phyloP scores from a whole-genome alignment of 2,797 vertebrate genomes.

The Cirrhinus mrigala region DNA sequence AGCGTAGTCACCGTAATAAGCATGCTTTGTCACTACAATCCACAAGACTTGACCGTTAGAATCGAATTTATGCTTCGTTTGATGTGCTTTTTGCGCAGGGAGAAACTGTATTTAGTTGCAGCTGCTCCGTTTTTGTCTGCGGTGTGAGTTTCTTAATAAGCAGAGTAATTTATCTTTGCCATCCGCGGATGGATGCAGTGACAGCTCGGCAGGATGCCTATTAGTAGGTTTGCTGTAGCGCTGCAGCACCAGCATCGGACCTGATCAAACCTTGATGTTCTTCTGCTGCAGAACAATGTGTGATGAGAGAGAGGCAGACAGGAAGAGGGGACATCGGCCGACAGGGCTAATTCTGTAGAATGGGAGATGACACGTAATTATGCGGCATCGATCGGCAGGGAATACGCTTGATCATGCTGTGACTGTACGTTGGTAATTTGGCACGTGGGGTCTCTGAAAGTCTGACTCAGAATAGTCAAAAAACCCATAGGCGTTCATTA shows the following conservation, averaged over 20 bases:
- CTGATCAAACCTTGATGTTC: conserved; percentile 30
- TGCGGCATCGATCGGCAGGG: conserved; percentile 49
- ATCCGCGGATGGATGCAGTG: conserved; percentile 19
- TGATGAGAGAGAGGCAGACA: background rate
- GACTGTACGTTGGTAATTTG: conserved; percentile 41
- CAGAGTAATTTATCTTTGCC: conserved; percentile 42
- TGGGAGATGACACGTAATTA: conserved; percentile 44
- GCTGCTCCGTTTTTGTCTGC: background rate
- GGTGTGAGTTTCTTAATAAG: conserved; percentile 22
- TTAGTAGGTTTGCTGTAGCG: conserved; percentile 28
- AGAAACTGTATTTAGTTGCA: background rate
- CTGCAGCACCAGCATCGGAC: background rate
- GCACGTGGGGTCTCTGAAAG: conserved; percentile 14
- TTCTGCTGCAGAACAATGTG: conserved; percentile 26
- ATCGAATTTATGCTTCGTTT: background rate
- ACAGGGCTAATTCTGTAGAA: conserved; percentile 44
- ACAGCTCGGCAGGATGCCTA: conserved; percentile 35
- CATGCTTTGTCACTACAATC: background rate
- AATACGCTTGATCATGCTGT: conserved; percentile 27
- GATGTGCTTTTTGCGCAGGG: background rate
- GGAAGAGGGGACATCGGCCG: conserved; percentile 22
- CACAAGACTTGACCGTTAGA: background rate
- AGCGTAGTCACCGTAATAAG: background rate
- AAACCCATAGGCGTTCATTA: conserved; percentile 11
- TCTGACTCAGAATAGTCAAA: conserved; percentile 40